Evolutionary conservation across 2,888 invertebrate genomes (phyloP).

Genomic region (Nematopogon swammerdamellus): DNA sequence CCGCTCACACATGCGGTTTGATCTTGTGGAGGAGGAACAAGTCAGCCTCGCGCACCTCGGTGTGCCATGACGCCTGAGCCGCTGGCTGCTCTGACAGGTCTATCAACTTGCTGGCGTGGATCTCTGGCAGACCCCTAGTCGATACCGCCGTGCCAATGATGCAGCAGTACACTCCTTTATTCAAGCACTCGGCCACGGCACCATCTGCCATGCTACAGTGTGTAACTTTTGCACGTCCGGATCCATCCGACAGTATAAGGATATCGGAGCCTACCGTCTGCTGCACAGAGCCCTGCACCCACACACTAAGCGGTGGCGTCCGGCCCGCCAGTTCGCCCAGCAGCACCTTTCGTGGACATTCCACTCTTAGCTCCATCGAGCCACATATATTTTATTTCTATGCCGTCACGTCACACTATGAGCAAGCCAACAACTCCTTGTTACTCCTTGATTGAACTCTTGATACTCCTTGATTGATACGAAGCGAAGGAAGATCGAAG

Average conservation of each 20-base stretch:
- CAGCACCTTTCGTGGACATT: slow-evolving; percentile 30
- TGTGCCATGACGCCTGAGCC: slow-evolving; percentile 35
- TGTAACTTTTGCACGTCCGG: slow-evolving; percentile 38
- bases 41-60: slow-evolving; percentile 37
- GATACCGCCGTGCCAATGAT: slow-evolving; percentile 37
- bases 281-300: slow-evolving; percentile 49
- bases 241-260: slow-evolving; percentile 37
- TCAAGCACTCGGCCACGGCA: slow-evolving; percentile 31
- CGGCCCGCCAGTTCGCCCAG: slow-evolving; percentile 31
- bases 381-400: too few relatives aligned
- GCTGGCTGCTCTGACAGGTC: slow-evolving; percentile 30
- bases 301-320: slow-evolving; percentile 32
- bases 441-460: too few relatives aligned
- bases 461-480: too few relatives aligned
- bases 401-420: too few relatives aligned
- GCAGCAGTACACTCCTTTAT: slow-evolving; percentile 43
- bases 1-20: slow-evolving; percentile 19
- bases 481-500: too few relatives aligned
- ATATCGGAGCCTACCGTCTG: slow-evolving; percentile 41
- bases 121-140: slow-evolving; percentile 38
- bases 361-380: not conserved
- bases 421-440: too few relatives aligned
- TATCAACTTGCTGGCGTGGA: slow-evolving; percentile 38
- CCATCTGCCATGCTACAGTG: slow-evolving; percentile 41
- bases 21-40: slow-evolving; percentile 31